Evolutionary conservation across 2,888 invertebrate genomes (phyloP).

Genomic region (Gastracanthus pulcherrimus): DNA sequence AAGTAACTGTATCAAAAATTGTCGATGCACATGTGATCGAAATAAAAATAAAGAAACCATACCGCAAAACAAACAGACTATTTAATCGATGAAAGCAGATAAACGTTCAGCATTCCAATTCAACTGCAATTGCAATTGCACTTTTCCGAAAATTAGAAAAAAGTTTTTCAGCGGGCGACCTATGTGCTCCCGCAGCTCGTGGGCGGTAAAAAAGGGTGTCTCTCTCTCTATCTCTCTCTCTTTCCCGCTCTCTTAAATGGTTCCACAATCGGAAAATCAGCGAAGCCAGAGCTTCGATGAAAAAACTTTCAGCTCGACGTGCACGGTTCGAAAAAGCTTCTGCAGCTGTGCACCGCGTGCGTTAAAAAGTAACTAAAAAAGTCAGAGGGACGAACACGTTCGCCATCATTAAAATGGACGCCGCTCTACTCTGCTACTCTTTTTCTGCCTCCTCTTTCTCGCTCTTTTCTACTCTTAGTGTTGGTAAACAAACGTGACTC

Average conservation of each 20-base stretch:
- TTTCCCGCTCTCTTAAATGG: not conserved
- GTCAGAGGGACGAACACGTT: not conserved
- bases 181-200: too few relatives aligned
- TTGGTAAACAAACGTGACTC: not conserved
- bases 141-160: conserved; percentile 16
- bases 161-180: not conserved
- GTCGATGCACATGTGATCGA: too few relatives aligned
- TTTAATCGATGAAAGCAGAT: not conserved
- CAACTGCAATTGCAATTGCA: not conserved
- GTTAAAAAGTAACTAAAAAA: not conserved
- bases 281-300: conserved; percentile 11
- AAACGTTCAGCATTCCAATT: not conserved
- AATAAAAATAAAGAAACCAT: too few relatives aligned
- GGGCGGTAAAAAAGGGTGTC: not conserved
- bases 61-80: not conserved
- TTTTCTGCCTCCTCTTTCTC: not conserved
- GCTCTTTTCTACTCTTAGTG: not conserved
- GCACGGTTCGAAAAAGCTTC: not conserved
- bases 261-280: conserved; percentile 27
- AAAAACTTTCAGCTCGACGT: conserved; percentile 25
- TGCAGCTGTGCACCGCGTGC: not conserved
- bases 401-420: not conserved
- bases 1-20: too few relatives aligned
- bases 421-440: not conserved
- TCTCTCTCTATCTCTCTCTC: too few relatives aligned